A percentile compares a stretch with the other conserved stretches of the same genome.
Conservation (phyloP, 2,113 vertebrate genomes). For the Microtus oregoni region DNA sequence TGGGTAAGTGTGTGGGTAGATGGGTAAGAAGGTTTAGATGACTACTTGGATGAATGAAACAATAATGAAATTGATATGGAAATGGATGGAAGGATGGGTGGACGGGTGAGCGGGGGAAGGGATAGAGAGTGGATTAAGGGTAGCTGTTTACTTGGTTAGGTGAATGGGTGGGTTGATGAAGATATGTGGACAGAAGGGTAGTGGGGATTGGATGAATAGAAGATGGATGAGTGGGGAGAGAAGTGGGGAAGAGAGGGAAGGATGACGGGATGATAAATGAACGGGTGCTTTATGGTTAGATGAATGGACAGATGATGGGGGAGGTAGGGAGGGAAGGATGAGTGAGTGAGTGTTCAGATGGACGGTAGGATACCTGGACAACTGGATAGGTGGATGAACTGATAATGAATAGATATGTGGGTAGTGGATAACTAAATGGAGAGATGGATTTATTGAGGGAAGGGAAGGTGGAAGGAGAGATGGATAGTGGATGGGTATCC, state of each 20-base stretch:
- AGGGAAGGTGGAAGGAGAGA: too few species aligned
- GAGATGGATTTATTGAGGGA: too few species aligned
- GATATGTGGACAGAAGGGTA: not conserved
- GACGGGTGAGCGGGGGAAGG: not conserved
- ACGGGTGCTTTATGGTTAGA: not conserved
- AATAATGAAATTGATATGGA: too few species aligned
- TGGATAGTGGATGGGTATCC: not conserved
- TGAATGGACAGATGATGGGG: too few species aligned
- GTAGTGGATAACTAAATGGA: too few species aligned
- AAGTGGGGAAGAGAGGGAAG: not conserved
- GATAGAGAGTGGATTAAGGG: not conserved
- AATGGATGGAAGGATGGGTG: too few species aligned
- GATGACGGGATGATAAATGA: not conserved
- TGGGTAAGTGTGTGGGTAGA: not conserved
- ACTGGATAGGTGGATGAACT: too few species aligned
- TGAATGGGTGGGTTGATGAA: not conserved
- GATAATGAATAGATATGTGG: not conserved
- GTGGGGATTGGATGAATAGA: not conserved
- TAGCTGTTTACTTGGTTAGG: not conserved
- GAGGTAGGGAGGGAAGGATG: not conserved
- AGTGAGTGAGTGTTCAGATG: not conserved
- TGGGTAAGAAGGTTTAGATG: too few species aligned
- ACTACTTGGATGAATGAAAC: too few species aligned
- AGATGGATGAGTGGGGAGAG: not conserved
- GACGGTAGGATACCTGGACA: not conserved